Evolutionary conservation across 2,113 vertebrate genomes (phyloP), one percentile per base, ranked within the genome.

Genomic region (Probosciger aterrimus): DNA sequence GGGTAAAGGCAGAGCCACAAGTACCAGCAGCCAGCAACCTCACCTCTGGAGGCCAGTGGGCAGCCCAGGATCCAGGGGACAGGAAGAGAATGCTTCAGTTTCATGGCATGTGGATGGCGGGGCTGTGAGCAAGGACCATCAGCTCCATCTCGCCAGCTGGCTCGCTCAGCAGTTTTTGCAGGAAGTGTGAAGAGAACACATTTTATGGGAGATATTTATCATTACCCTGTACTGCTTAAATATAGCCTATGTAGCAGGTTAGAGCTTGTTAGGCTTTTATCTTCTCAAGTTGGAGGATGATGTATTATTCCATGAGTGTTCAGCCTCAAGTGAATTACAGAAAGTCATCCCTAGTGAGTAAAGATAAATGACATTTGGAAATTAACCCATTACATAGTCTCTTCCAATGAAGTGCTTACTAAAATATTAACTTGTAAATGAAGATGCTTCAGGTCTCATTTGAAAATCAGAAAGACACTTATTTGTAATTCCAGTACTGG

Each of bases 241-340:
- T 96, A 95, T 92, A 96, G 91, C 74, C 91, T 84, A 71, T 53
- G 86, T 92, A 93, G 96, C 96, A 96, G 92, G 96, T 96, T 96
- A 95, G 93, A 92, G 92, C 96, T 96, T 96, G 96, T 96, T 96
- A 96, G 91, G 91, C 96, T 96, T 96, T 97, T 97, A 97, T 96
- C 95, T 94, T 89, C 95, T 96, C 70, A 25, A 92, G 92, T 63
- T 94, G 92, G 95, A 96, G 95, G 70, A 93, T 95, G 96, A 95
- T 96, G 92, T 93, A 96, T 97, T 96, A 96, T 95, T 94, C 96
- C 88, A 31, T 65, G 88, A 93, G 93, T 93, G 92, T 43, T 91
- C 83, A 96, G 91, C 86, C 96, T 92, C 78, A n/a, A 94, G 96
- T 96, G 95, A 94, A 93, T 96, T 96, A 91, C 46, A 91, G 74